phyloP scores from a whole-genome alignment of 2,797 vertebrate genomes.

The Channallabes apus region DNA sequence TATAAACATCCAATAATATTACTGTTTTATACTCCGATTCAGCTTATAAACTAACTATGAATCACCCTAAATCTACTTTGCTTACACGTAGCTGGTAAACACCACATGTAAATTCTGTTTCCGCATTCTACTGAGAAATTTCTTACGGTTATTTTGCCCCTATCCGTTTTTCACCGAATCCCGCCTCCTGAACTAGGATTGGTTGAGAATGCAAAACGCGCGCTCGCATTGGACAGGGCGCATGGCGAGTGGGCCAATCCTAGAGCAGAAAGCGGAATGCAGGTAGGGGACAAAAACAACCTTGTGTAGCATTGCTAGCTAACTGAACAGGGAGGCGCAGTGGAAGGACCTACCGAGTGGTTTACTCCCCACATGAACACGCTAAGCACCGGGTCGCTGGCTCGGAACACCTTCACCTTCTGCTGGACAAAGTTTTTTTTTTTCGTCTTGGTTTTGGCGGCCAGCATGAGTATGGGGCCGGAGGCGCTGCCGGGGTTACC shows the following conservation, averaged over 20 bases:
- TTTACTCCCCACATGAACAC: slow-evolving; percentile 95
- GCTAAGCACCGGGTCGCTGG: slow-evolving; percentile 87
- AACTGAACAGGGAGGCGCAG: slow-evolving; percentile 40
- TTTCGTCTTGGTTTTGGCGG: slow-evolving; percentile 88
- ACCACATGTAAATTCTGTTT: slow-evolving; percentile 17
- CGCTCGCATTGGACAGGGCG: neutral
- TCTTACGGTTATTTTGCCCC: neutral
- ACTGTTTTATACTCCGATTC: neutral
- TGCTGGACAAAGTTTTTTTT: slow-evolving; percentile 96
- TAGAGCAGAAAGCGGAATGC: neutral
- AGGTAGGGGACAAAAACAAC: neutral
- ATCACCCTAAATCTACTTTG: neutral
- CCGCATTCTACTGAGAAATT: neutral
- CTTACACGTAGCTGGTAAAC: neutral
- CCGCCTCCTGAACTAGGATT: neutral
- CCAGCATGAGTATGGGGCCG: slow-evolving; percentile 75
- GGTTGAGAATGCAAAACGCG: neutral
- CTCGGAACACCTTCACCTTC: slow-evolving; percentile 90
- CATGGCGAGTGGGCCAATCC: neutral
- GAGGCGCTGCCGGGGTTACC: slow-evolving; percentile 74
- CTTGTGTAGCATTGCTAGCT: slow-evolving; percentile 13
- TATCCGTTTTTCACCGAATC: neutral
- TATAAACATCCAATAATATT: neutral
- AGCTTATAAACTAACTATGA: neutral
- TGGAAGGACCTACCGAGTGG: slow-evolving; percentile 79